Evolutionary conservation across 2,113 vertebrate genomes (phyloP).

Genomic region (Indicator maculatus): DNA sequence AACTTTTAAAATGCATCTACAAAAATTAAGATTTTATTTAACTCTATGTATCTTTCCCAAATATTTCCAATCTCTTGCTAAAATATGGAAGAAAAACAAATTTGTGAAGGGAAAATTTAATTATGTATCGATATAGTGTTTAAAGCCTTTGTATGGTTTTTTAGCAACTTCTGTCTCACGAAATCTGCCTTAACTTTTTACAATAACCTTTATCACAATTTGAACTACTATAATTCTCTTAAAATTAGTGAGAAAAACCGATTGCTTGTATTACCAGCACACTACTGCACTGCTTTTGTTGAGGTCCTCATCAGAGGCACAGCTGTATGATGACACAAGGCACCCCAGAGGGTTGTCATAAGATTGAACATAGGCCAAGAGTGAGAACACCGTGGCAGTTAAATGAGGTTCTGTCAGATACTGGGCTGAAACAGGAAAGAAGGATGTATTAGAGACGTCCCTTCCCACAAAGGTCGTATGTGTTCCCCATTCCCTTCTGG

Average conservation of each 20-base stretch:
- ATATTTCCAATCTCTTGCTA: not conserved
- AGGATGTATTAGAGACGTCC: not conserved
- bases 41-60: not conserved
- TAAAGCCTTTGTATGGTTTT: not conserved
- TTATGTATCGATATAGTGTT: not conserved
- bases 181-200: not conserved
- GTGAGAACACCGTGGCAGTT: not conserved
- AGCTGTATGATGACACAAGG: rapidly evolving
- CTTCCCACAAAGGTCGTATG: not conserved
- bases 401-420: not conserved
- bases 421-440: not conserved
- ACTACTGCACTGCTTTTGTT: not conserved
- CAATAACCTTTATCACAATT: not conserved
- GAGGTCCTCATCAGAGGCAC: not conserved
- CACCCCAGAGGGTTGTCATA: not conserved
- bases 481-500: not conserved
- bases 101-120: not conserved
- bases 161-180: not conserved
- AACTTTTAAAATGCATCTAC: not conserved
- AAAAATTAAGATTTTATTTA: not conserved
- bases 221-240: not conserved
- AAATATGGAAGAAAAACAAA: not conserved
- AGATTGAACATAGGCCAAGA: not conserved
- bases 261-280: not conserved
- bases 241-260: not conserved